Evolutionary conservation across 2,113 vertebrate species (phyloP).

Genomic region (Uria lomvia): DNA sequence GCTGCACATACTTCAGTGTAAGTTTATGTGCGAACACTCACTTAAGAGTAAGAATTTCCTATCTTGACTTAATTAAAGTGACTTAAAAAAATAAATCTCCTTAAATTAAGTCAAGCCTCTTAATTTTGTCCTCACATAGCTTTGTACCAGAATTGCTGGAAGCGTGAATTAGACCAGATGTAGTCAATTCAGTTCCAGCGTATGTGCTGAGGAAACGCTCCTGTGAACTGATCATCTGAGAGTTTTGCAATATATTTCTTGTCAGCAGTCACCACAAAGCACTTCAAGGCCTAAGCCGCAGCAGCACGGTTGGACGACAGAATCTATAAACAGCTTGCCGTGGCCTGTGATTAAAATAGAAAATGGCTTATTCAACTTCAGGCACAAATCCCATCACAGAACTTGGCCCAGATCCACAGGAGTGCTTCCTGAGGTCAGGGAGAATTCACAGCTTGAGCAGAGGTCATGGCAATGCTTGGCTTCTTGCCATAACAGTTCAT

Average conservation of each 20-base stretch:
- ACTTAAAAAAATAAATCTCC: not conserved
- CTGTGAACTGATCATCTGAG: not conserved
- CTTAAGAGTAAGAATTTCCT: constrained; percentile 44
- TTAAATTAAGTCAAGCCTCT: constrained; percentile 18
- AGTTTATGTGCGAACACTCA: not conserved
- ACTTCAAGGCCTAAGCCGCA: constrained; percentile 16
- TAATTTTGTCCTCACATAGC: not conserved
- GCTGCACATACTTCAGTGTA: not conserved
- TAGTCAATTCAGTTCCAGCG: not conserved
- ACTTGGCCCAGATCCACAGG: not conserved
- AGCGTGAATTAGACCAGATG: not conserved
- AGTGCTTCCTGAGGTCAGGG: not conserved
- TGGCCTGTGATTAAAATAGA: not conserved
- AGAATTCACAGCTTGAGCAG: not conserved
- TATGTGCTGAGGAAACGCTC: not conserved
- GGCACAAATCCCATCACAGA: not conserved
- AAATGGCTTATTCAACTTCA: constrained; percentile 20
- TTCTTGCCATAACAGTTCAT: not conserved
- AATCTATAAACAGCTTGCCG: constrained; percentile 6
- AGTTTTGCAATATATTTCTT: not conserved
- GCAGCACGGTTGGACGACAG: not conserved
- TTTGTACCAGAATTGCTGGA: not conserved
- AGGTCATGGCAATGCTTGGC: not conserved
- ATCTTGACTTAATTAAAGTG: constrained; percentile 46
- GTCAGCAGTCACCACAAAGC: not conserved